phyloP scores from a whole-genome alignment of 2,888 invertebrate genomes.

The Tachina grossa region DNA sequence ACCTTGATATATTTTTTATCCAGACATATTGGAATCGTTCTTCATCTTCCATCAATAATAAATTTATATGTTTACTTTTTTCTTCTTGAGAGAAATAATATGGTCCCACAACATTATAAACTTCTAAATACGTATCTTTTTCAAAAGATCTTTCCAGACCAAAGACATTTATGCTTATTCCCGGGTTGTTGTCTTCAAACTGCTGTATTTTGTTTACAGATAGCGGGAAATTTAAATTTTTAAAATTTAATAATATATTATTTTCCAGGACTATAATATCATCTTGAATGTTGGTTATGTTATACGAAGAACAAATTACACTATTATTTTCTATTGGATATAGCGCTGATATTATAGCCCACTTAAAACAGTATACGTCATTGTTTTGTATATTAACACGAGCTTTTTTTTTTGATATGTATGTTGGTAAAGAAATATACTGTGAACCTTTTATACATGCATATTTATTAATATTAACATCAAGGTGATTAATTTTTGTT shows the following conservation, averaged over 20 bases:
- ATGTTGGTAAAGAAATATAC: slow-evolving; percentile 28
- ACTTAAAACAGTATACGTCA: slow-evolving; percentile 72
- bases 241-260: too few species aligned
- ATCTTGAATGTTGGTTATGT: too few species aligned
- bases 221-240: too few species aligned
- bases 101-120: slow-evolving; percentile 33
- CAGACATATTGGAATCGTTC: too few species aligned
- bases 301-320: too few species aligned
- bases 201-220: too few species aligned
- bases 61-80: slow-evolving; percentile 36
- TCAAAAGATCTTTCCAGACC: slow-evolving; percentile 21
- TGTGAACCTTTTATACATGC: slow-evolving; percentile 67
- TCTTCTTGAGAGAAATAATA: slow-evolving; percentile 17
- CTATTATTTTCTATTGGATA: too few species aligned
- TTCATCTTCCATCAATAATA: slow-evolving; percentile 33
- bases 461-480: slow-evolving; percentile 66
- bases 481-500: too few species aligned
- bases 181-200: too few species aligned
- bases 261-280: too few species aligned
- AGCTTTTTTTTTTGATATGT: slow-evolving; percentile 67
- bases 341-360: too few species aligned
- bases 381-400: slow-evolving; percentile 74
- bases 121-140: slow-evolving; percentile 18
- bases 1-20: too few species aligned
- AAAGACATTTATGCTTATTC: slow-evolving; percentile 45